Base-by-base conservation (phyloP, 2,888 invertebrate genomes). In the Xanthia icteritia region DNA sequence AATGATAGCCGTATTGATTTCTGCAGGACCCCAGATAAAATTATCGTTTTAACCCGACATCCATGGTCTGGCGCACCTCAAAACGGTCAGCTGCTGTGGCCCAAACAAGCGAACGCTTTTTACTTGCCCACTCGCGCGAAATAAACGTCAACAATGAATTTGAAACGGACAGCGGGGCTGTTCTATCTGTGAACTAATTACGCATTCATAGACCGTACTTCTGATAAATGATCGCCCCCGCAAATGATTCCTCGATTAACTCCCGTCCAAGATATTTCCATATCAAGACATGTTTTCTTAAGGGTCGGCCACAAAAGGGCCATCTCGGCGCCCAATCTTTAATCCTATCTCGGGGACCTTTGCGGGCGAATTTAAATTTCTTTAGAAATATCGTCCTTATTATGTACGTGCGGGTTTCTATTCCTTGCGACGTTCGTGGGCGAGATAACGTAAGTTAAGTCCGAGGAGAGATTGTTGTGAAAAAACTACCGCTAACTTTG, bases 271-370 rank as follows among this genome's bases (percentile, higher is more conserved):
- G 96, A 96, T 95, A 96, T 96, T 96, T 96, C 96, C 96, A 96
- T 96, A 96, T 96, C 96, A 96, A 95, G 96, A 96, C 96, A 96
- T 96, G 96, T 96, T 96, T 96, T 96, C 96, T 96, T 96, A 96
- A 96, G 96, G 96, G 96, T 95, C 95, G 94, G 88, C 96, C 95
- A 96, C 96, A 96, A 96, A 95, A 96, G 96, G 96, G 95, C 96
- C 96, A 96, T 96, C 96, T 96, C 94, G 92, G 92, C 94, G 92
- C 95, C 96, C 96, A 96, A 96, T 96, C 96, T 96, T 96, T 96
- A 96, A 96, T 96, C 96, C 96, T 96, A 96, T 96, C 96, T 96
- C 93, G 96, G 88, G 93, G 95, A 96, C 96, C 96, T 96, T 96
- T 96, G 96, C 96, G 95, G 95, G 96, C 95, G 92, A 96, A 96